phyloP scores from a whole-genome alignment of 2,797 vertebrate genomes.

The Clarias pachynema region DNA sequence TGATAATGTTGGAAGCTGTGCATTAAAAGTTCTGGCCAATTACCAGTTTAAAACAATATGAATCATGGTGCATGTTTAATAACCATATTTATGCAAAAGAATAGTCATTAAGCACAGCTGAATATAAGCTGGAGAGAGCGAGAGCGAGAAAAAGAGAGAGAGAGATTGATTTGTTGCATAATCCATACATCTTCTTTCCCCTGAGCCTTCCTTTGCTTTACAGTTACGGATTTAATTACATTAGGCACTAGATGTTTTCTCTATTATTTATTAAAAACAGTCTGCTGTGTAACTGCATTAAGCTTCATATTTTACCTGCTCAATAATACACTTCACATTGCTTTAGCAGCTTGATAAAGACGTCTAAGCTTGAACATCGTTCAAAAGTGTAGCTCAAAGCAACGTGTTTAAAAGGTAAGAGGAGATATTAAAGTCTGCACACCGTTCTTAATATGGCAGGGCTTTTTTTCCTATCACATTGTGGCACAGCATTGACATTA shows the following conservation, averaged over 20 bases:
- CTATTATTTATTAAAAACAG: conserved; percentile 1
- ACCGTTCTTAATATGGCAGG: neutral
- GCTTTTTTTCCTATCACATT: neutral
- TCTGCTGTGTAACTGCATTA: neutral
- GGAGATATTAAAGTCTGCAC: neutral
- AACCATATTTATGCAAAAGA: conserved; percentile 15
- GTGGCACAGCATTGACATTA: neutral
- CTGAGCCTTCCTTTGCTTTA: neutral
- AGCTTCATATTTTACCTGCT: neutral
- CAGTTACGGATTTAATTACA: neutral
- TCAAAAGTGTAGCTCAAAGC: neutral
- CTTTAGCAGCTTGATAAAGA: neutral
- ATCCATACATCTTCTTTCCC: conserved; percentile 3
- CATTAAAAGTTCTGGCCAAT: conserved; percentile 18
- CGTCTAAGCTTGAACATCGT: neutral
- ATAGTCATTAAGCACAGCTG: conserved; percentile 24
- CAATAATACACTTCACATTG: neutral
- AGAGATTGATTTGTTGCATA: conserved; percentile 17
- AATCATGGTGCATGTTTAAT: conserved; percentile 21
- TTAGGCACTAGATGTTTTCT: neutral
- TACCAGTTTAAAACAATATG: conserved; percentile 27
- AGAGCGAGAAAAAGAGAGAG: neutral
- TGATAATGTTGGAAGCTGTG: conserved; percentile 24
- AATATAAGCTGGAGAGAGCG: neutral
- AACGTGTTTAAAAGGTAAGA: neutral